These are phyloP conservation scores for Helobdella robusta DNA, from an alignment of 2,888 invertebrate species.

Conservation along the genomic window DNA sequence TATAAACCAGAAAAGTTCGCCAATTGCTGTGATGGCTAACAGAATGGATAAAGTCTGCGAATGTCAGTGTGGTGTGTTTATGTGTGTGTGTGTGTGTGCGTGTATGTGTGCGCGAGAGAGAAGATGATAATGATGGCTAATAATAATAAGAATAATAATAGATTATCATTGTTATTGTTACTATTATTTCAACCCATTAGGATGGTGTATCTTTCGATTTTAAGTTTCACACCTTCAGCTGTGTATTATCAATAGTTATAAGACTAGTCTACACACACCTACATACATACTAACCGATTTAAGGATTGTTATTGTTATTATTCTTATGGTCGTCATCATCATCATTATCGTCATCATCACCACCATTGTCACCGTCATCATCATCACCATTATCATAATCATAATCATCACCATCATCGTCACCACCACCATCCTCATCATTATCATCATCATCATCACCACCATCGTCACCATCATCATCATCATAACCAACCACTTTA, in stretches of 20 bases:
- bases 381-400: background rate
- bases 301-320: background rate
- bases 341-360: slow-evolving; percentile 13
- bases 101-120: background rate
- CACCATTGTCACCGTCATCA: background rate
- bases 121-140: background rate
- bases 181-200: too few relatives aligned
- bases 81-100: too few relatives aligned
- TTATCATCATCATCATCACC: slow-evolving; percentile 4
- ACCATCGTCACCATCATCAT: background rate
- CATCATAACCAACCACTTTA: slow-evolving; percentile 23
- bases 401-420: background rate
- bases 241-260: too few relatives aligned
- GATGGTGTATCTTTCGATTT: too few relatives aligned
- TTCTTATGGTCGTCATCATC: background rate
- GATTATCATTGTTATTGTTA: too few relatives aligned
- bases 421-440: background rate
- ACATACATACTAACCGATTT: too few relatives aligned
- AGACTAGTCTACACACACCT: too few relatives aligned
- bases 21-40: background rate
- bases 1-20: slow-evolving; percentile 1
- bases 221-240: too few relatives aligned
- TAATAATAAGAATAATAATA: too few relatives aligned
- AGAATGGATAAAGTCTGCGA: background rate
- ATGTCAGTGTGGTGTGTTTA: too few relatives aligned